These are phyloP conservation scores for Mormyrus hasselquistii DNA, from an alignment of 2,797 vertebrate species.

Conservation along the genomic window DNA sequence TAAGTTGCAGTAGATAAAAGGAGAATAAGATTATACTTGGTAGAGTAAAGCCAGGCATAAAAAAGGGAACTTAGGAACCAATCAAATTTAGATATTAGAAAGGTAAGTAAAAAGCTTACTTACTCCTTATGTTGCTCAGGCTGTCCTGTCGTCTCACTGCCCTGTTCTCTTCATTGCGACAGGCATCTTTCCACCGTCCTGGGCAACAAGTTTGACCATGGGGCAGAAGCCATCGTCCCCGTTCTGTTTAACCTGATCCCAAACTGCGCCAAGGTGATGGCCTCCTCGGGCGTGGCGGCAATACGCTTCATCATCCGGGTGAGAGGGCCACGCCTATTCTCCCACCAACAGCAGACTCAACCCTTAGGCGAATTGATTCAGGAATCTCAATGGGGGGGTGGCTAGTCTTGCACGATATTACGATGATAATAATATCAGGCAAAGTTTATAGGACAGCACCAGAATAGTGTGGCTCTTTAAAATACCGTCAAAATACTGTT, in stretches of 20 bases:
- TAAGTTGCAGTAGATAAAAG: neutral
- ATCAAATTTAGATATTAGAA: neutral
- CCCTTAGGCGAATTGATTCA: neutral
- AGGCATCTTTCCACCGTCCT: slow-evolving; percentile 85
- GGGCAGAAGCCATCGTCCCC: slow-evolving; percentile 92
- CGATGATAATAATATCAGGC: neutral
- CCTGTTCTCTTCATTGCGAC: slow-evolving; percentile 14
- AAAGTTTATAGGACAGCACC: neutral
- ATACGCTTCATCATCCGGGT: slow-evolving; percentile 95
- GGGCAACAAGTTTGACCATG: slow-evolving; percentile 95
- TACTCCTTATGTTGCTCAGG: neutral
- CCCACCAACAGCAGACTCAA: neutral
- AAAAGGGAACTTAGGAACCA: neutral
- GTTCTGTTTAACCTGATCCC: slow-evolving; percentile 96
- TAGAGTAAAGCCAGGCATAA: neutral
- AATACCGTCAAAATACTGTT: neutral
- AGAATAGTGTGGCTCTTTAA: neutral
- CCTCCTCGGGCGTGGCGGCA: slow-evolving; percentile 84
- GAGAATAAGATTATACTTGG: neutral
- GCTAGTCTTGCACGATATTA: neutral
- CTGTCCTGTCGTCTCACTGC: neutral
- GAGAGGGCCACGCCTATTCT: slow-evolving; percentile 70
- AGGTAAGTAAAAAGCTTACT: neutral
- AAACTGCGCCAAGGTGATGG: slow-evolving; percentile 96
- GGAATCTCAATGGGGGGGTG: neutral